phyloP scores from a whole-genome alignment of 1,140 invertebrate genomes.

The Myzus persicae region DNA sequence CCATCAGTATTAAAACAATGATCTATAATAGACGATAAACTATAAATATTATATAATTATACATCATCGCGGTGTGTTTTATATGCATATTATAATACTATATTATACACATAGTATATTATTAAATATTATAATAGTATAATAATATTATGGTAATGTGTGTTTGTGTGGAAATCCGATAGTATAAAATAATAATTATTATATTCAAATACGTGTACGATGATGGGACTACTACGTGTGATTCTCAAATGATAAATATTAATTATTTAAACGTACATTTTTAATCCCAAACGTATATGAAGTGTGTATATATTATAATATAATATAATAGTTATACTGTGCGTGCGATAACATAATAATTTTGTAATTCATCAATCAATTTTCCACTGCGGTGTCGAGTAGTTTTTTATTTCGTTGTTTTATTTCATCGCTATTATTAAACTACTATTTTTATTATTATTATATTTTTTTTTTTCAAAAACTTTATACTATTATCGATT shows the following conservation, averaged over 20 bases:
- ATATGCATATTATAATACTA: not conserved
- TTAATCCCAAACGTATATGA: not conserved
- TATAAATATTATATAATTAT: not conserved
- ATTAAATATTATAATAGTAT: not conserved
- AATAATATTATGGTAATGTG: not conserved
- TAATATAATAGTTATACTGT: not conserved
- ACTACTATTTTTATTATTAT: conserved; percentile 18
- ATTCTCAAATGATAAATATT: conserved; percentile 18
- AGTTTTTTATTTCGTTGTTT: conserved; percentile 50
- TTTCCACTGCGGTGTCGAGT: not conserved
- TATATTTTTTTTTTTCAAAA: not conserved
- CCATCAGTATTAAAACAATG: conserved; percentile 57
- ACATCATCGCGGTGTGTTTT: not conserved
- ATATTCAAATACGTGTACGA: not conserved
- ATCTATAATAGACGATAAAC: conserved; percentile 6
- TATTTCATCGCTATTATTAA: conserved; percentile 6
- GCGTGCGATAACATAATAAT: not conserved
- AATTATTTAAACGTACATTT: conserved; percentile 24
- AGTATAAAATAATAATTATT: not conserved
- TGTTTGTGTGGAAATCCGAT: not conserved
- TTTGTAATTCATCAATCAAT: conserved; percentile 1
- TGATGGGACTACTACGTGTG: not conserved
- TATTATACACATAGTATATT: no score
- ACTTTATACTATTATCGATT: not conserved
- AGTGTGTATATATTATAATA: conserved; percentile 5